Base-by-base conservation (phyloP, 2,113 vertebrate species). In the Podilymbus podiceps region DNA sequence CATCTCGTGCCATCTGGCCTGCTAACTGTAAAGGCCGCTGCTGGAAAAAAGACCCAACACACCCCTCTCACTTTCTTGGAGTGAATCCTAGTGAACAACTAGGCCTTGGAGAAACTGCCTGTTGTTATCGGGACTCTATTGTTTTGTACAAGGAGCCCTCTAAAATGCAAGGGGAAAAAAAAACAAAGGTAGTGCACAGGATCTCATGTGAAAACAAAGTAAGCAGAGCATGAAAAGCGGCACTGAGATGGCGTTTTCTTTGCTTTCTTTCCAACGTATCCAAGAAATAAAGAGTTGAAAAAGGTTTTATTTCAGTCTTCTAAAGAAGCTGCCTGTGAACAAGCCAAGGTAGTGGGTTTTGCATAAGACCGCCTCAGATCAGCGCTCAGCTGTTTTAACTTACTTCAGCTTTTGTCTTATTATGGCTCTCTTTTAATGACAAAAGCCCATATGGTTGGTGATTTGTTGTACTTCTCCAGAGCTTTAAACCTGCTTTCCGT, bases 1-100 rank as follows among this genome's bases (percentile, higher is more conserved):
- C 33, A 63, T 85, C 97, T 96, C 90, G 64, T 98, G 97, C 98
- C 98, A 98, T 99, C 98, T 99, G 98, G 98, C 96, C 96, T 3
- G 13, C 96, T 95, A 94, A 97, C 96, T 96, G 97, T 94, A 95
- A 97, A 97, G 89, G 82, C 88, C 66, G 55, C 58, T 8, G 56
- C 72, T 62, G 46, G 85, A 79, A 94, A 90, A 97, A 97, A 94
- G 96, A 77, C 46, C 42, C 84, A 83, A 66, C 89, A 90, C 47
- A 55, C 87, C 93, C 95, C 95, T 97, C 96, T 97, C 83, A 83
- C 73, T 97, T 98, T 97, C 95, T 97, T 98, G 97, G 97, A 97
- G 90, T 96, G 97, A 98, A 97, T 97, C 96, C 97, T 80, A 92
- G 94, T 94, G 95, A 98, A 97, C 93, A 97, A 50, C 80, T 84